These are phyloP conservation scores for Brachionus manjavacas DNA, from an alignment of 1,140 invertebrate genomes.

Conservation along the genomic window DNA sequence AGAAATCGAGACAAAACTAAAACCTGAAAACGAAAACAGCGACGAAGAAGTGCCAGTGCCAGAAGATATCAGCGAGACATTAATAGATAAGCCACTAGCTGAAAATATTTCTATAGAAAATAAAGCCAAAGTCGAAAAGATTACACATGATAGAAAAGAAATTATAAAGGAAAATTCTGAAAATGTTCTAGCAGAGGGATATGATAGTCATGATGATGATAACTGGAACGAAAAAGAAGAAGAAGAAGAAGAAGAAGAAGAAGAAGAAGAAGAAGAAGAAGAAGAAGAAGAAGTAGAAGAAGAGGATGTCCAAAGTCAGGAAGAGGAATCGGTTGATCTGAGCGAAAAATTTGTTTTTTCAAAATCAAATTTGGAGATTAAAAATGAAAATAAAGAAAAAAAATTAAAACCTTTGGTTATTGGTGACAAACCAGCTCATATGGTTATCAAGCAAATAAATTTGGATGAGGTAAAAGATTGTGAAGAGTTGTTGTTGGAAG, in stretches of 20 bases:
- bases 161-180: not conserved
- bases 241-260: not conserved
- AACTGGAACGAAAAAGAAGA: not conserved
- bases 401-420: conserved; percentile 31
- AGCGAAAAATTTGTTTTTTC: not conserved
- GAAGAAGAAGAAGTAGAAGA: too few relatives aligned
- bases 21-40: not conserved
- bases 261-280: too few relatives aligned
- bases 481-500: conserved; percentile 8
- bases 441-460: conserved; percentile 36
- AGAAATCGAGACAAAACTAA: conserved; percentile 15
- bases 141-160: not conserved
- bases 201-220: conserved; percentile 29
- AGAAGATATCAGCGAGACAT: not conserved
- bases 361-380: conserved; percentile 22
- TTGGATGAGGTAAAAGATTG: conserved; percentile 1
- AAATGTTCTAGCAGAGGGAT: not conserved
- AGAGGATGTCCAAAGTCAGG: too few relatives aligned
- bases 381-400: not conserved
- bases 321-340: not conserved
- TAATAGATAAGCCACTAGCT: not conserved
- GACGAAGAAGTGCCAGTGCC: not conserved
- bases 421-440: not conserved
- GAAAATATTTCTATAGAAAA: not conserved
- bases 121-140: not conserved